Conservation (phyloP, 2,888 invertebrate genomes). For the Leptinotarsa juncta region DNA sequence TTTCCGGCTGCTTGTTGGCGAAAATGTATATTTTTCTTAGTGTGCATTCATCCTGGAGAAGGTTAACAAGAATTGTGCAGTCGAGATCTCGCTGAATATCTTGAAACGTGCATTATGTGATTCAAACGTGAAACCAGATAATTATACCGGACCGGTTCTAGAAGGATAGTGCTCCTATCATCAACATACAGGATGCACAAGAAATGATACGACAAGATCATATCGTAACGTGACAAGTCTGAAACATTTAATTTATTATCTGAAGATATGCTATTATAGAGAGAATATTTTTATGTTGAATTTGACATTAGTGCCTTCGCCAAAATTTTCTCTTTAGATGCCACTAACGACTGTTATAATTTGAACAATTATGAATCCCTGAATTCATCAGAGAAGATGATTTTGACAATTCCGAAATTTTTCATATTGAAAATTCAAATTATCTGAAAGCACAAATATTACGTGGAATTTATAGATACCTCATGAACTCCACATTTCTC, state of each 20-base stretch:
- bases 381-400: too few relatives aligned
- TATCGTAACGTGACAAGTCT: too few relatives aligned
- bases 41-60: constrained; percentile 14
- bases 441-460: too few relatives aligned
- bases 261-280: too few relatives aligned
- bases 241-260: too few relatives aligned
- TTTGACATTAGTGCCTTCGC: not conserved
- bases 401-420: too few relatives aligned
- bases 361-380: too few relatives aligned
- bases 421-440: too few relatives aligned
- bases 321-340: not conserved
- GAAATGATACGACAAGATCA: too few relatives aligned
- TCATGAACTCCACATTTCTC: too few relatives aligned
- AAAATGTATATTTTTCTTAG: constrained; percentile 2
- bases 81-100: constrained; percentile 34
- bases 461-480: too few relatives aligned
- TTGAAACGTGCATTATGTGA: constrained; percentile 42
- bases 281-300: not conserved
- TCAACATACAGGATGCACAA: not conserved
- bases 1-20: not conserved
- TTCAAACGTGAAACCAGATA: constrained; percentile 39
- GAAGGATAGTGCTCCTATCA: constrained; percentile 1
- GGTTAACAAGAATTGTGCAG: constrained; percentile 27
- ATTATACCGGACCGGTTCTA: constrained; percentile 33
- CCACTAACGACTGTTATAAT: too few relatives aligned